These are phyloP conservation scores for Chymomyza amoena DNA, from an alignment of 2,888 invertebrate species.

Conservation along the genomic window DNA sequence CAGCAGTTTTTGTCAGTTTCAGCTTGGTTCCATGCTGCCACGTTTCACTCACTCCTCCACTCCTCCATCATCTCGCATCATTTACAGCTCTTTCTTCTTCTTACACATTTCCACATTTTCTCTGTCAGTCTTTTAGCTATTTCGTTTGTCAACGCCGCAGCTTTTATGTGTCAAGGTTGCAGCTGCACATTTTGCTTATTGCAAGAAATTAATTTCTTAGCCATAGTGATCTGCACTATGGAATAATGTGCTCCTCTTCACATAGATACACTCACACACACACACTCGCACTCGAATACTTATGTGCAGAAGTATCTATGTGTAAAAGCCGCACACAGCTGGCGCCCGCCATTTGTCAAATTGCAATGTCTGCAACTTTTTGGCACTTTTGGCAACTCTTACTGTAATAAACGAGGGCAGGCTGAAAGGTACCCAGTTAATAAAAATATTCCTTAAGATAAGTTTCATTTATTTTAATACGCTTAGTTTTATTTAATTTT, in stretches of 20 bases:
- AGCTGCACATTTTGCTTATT: constrained; percentile 4
- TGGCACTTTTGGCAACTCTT: background rate
- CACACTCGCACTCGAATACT: background rate
- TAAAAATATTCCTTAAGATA: no score
- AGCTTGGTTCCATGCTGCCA: background rate
- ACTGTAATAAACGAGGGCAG: background rate
- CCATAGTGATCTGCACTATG: background rate
- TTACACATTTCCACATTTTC: background rate
- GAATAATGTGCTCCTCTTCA: background rate
- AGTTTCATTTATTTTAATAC: no score
- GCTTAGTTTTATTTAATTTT: no score
- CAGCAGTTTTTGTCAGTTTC: background rate
- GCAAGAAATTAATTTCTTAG: constrained; percentile 45
- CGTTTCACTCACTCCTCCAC: no score
- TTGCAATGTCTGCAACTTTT: constrained; percentile 14
- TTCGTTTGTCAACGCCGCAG: background rate
- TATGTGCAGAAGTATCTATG: background rate
- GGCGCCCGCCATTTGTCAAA: constrained; percentile 33
- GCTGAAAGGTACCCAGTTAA: no score
- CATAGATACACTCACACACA: background rate
- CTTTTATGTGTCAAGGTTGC: constrained; percentile 46
- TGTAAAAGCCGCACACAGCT: background rate
- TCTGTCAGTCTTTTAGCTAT: background rate
- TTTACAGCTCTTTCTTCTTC: background rate
- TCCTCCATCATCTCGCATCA: background rate